These are phyloP conservation scores for Echinops telfairi DNA, from an alignment of 2,113 vertebrate species.

Conservation along the genomic window DNA sequence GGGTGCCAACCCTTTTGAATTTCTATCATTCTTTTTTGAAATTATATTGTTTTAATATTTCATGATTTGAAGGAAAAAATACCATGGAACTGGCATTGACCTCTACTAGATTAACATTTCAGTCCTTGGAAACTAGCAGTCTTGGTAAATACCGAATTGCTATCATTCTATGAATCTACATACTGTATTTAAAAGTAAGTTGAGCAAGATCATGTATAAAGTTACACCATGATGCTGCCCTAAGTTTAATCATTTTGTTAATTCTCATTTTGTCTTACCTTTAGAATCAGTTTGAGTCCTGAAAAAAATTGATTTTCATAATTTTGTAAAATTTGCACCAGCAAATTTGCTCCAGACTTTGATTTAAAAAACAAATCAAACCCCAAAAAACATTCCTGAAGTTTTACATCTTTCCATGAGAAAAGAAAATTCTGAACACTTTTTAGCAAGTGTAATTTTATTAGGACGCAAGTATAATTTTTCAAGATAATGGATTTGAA, in stretches of 20 bases:
- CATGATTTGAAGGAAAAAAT: no score
- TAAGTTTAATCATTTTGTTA: not conserved
- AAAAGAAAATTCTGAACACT: not conserved
- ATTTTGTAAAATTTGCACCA: not conserved
- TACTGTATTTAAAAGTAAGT: not conserved
- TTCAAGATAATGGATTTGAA: constrained; percentile 17
- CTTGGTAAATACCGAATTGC: no score
- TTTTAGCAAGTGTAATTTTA: not conserved
- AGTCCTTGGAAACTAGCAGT: no score
- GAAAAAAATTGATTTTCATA: not conserved
- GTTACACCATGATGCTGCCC: not conserved
- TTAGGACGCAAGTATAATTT: constrained; percentile 23
- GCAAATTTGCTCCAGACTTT: not conserved
- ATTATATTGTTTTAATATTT: no score
- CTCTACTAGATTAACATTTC: no score
- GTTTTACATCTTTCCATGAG: constrained; percentile 26
- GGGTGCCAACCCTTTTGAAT: not conserved
- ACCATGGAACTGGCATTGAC: no score
- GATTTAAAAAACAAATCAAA: constrained; percentile 31
- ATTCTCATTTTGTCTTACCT: not conserved
- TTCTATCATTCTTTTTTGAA: no score
- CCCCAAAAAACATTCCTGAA: not conserved
- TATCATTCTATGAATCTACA: not conserved
- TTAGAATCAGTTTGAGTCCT: constrained; percentile 15
- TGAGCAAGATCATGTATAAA: not conserved